phyloP scores from a whole-genome alignment of 2,113 vertebrate genomes.

The Labeo rohita region DNA sequence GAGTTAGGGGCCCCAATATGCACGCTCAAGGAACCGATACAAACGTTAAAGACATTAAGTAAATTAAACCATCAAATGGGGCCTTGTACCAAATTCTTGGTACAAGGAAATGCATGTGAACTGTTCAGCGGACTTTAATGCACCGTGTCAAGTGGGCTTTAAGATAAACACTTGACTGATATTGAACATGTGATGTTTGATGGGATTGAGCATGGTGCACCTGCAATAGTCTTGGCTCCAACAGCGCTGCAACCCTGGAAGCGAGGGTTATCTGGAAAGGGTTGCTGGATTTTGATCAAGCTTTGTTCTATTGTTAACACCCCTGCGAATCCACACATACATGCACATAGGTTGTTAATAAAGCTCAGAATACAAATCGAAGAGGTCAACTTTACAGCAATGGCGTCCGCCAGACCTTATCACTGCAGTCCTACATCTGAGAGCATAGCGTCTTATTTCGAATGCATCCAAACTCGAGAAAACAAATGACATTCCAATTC shows the following conservation, averaged over 20 bases:
- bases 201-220: conserved; percentile 24
- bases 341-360: background rate
- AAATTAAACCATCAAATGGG: background rate
- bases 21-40: conserved; percentile 48
- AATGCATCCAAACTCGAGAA: conserved; percentile 26
- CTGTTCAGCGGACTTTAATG: conserved; percentile 35
- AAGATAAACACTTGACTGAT: conserved; percentile 35
- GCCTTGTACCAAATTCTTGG: conserved; percentile 23
- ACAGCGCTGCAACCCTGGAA: conserved; percentile 4
- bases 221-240: conserved; percentile 11
- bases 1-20: conserved; percentile 59
- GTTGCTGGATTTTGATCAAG: conserved; percentile 34
- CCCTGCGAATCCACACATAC: background rate
- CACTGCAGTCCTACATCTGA: background rate
- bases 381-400: background rate
- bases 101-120: background rate
- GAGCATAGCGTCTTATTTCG: conserved; percentile 15
- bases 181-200: conserved; percentile 39
- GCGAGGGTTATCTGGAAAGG: conserved; percentile 20
- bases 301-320: background rate
- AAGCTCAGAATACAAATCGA: conserved; percentile 2
- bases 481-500: conserved; percentile 51
- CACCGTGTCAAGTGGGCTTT: conserved; percentile 39
- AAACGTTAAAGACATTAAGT: background rate
- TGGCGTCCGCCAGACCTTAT: background rate